phyloP scores from a whole-genome alignment of 2,888 invertebrate species.

The Adela reaumurella region DNA sequence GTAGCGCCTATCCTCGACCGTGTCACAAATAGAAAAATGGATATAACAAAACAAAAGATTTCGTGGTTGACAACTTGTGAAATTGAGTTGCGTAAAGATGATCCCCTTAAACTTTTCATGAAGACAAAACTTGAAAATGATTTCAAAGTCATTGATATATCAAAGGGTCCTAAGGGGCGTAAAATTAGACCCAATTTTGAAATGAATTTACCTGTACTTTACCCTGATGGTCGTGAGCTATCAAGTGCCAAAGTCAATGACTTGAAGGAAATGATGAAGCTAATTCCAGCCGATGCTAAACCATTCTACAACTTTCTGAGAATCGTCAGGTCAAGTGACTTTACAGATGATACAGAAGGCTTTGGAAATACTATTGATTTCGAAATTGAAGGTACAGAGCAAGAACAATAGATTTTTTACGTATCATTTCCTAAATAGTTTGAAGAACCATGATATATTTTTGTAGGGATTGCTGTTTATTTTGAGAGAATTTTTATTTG shows the following conservation, averaged over 20 bases:
- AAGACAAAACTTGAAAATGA: constrained; percentile 1
- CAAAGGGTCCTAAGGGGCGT: no score
- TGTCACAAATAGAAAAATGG: constrained; percentile 11
- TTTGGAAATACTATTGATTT: constrained; percentile 7
- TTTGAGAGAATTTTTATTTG: background rate
- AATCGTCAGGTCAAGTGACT: constrained; percentile 4
- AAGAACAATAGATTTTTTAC: background rate
- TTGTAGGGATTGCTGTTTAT: background rate
- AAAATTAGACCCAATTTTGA: background rate
- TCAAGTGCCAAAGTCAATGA: constrained; percentile 5
- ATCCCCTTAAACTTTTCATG: constrained; percentile 5
- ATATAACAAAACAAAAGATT: constrained; percentile 9
- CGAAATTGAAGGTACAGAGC: constrained; percentile 3
- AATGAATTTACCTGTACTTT: constrained; percentile 1
- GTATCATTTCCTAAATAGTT: background rate
- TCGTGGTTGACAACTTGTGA: constrained; percentile 10
- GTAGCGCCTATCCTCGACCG: constrained; percentile 7
- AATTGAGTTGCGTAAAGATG: constrained; percentile 8
- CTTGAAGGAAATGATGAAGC: constrained; percentile 3
- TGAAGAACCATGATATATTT: background rate
- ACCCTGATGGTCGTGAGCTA: constrained; percentile 5
- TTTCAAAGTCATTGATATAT: no score
- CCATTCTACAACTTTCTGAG: constrained; percentile 6
- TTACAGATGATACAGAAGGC: constrained; percentile 6
- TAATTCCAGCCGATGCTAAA: constrained; percentile 5